Evolutionary conservation across 2,888 invertebrate species (phyloP).

Genomic region (Philopedon plagiatum): DNA sequence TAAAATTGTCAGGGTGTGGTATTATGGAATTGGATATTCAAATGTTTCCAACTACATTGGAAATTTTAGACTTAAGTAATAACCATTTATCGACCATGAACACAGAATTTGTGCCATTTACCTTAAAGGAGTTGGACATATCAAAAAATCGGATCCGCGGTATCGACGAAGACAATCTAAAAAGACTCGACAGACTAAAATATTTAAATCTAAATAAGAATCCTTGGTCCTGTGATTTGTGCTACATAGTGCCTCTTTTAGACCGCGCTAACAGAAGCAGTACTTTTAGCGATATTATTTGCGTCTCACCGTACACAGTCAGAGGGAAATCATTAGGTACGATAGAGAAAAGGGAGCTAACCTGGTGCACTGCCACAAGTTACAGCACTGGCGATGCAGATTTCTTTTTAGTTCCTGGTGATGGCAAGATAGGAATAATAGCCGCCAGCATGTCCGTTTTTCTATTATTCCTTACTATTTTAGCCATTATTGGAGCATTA

Average conservation of each 20-base stretch:
- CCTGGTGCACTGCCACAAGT: slow-evolving; percentile 73
- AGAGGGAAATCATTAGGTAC: slow-evolving; percentile 69
- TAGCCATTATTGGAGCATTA: slow-evolving; percentile 70
- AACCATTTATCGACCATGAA: slow-evolving; percentile 76
- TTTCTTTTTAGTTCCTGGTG: slow-evolving; percentile 69
- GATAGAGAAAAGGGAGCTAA: slow-evolving; percentile 66
- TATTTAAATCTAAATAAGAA: slow-evolving; percentile 72
- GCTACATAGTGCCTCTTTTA: slow-evolving; percentile 75
- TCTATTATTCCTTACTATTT: slow-evolving; percentile 69
- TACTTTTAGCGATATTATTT: slow-evolving; percentile 72
- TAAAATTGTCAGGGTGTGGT: slow-evolving; percentile 75
- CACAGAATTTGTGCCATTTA: slow-evolving; percentile 72
- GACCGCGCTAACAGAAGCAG: slow-evolving; percentile 72
- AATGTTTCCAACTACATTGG: slow-evolving; percentile 73
- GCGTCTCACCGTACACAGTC: slow-evolving; percentile 74
- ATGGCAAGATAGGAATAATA: slow-evolving; percentile 71
- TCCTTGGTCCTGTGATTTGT: slow-evolving; percentile 80
- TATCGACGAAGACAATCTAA: slow-evolving; percentile 72
- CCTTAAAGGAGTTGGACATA: slow-evolving; percentile 78
- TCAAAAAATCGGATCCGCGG: slow-evolving; percentile 81
- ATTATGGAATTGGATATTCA: slow-evolving; percentile 72
- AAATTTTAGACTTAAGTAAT: slow-evolving; percentile 79
- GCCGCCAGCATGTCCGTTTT: slow-evolving; percentile 73
- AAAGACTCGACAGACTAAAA: slow-evolving; percentile 59
- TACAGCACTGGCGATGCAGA: slow-evolving; percentile 71